Evolutionary conservation across 2,797 vertebrate species (phyloP), one percentile per base, ranked within the genome.

Genomic region (Danio kyathit): DNA sequence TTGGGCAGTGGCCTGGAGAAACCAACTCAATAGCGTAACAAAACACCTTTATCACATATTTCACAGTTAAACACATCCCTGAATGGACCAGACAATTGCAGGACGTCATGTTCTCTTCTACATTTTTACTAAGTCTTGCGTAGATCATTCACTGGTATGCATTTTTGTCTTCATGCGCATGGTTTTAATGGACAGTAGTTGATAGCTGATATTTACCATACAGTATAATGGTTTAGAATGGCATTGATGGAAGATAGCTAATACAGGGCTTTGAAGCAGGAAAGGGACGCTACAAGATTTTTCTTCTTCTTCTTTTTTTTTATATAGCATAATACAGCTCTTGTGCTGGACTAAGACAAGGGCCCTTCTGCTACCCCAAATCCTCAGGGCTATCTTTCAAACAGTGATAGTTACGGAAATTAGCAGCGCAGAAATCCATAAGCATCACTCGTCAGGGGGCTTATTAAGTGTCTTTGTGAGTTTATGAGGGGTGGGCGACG

Each of bases 331-430:
- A 98, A 99, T 96, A 92, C 95, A 4, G 93, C 95, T 96, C 96
- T 94, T 97, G 96, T 99, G 94, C 95, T 94, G 77, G 59, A 77
- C 54, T 78, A 86, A 83, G 86, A 85, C 83, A 83, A 84, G 78
- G 91, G 93, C 92, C 95, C 90, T 94, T 92, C 91, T 92, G 92
- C 91, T 89, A 29, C 93, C 92, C 83, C 94, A 95, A 95, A 96
- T 97, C 96, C 95, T 92, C 87, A 87, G 83, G 92, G 97, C 96
- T 95, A 92, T 98, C 97, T 98, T 96, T 98, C 97, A 98, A 93
- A 95, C 96, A 94, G 95, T 94, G 95, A 97, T 97, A 96, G 97
- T 97, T 97, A 97, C 94, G 96, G 97, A 99, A 98, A 98, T 97
- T 96, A 98, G 96, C 90, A 60, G 95, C 90, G 92, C 96, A 97